Evolutionary conservation across 2,888 invertebrate species (phyloP), one percentile per base, ranked within the genome.

Genomic region (Xestia ashworthii): DNA sequence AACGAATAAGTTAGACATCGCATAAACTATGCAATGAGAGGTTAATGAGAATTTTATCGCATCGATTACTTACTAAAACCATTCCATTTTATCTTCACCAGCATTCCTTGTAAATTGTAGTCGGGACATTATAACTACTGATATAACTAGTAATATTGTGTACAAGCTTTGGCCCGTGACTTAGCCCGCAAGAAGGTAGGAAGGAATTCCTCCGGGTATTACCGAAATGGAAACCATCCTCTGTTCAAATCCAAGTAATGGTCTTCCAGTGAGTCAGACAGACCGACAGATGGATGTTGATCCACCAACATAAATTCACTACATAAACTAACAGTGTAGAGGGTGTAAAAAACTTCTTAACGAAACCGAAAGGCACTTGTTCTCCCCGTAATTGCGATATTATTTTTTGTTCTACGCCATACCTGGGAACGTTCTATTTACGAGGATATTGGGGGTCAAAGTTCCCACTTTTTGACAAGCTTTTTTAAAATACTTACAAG

Each of bases 31-130:
- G 78, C 25, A 66, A n/a, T 50, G 60, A 78, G 38, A 38, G 58
- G 38, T 50, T 83, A 77, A 76, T 66, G 78, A 66, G 25, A 25
- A 44, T 83, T 16, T 82, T 65, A 78, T 77, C 12, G 5, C 44
- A 66, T 66, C 25, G 65, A 77, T n/a, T n/a, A n/a, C n/a, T 41
- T 53, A 81, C 46, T 81, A 48, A 64, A 44, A 22, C 9, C 32
- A 14, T 77, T 77, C 5, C 46, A 19, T 65, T 50, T 48, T 50
- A 76, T 58, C 55, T 14, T 32, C 55, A 32, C 0, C 14, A 16
- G n/a, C 14, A 55, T 76, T 46, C 25, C 22, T 25, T 19, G 25
- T 14, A 0, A 41, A 16, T 25, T 41, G 22, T 38, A 8, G 16
- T 46, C 22, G 22, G 22, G 22, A 3, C 22, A 22, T 48, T 22